These are phyloP conservation scores for Drosophila nigrodunni DNA, from an alignment of 1,140 invertebrate genomes.

Conservation along the genomic window DNA sequence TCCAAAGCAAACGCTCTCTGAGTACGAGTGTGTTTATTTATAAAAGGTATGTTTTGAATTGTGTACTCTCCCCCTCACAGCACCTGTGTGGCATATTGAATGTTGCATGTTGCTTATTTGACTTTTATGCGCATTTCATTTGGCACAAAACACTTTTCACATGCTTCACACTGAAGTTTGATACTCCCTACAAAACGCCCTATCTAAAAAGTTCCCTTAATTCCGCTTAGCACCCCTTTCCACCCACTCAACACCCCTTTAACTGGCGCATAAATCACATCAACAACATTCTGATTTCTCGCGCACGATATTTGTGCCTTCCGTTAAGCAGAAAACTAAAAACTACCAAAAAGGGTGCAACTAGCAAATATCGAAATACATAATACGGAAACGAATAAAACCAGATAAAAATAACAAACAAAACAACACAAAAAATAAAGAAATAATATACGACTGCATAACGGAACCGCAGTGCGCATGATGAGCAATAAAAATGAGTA, in stretches of 20 bases:
- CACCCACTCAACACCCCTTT: neutral
- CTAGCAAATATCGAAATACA: constrained; percentile 31
- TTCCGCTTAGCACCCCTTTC: neutral
- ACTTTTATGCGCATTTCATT: constrained; percentile 76
- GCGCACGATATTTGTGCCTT: constrained; percentile 77
- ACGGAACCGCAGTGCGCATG: constrained; percentile 54
- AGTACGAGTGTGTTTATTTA: constrained; percentile 58
- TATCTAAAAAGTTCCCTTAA: neutral
- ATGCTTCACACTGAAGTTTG: constrained; percentile 34
- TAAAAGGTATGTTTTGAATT: constrained; percentile 21
- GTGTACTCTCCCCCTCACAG: neutral
- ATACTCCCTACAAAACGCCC: constrained; percentile 12
- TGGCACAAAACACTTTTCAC: constrained; percentile 58
- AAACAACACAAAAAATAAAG: constrained; percentile 21
- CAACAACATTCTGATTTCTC: constrained; percentile 77
- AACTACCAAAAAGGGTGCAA: constrained; percentile 16
- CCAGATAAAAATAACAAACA: constrained; percentile 26
- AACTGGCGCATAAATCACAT: constrained; percentile 74
- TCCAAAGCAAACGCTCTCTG: neutral
- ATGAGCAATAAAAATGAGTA: constrained; percentile 76
- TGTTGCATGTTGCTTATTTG: constrained; percentile 29
- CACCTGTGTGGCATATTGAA: neutral
- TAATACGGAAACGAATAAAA: constrained; percentile 28
- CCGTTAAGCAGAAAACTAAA: constrained; percentile 36
- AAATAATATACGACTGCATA: constrained; percentile 23